Base-by-base conservation (phyloP, 2,113 vertebrate species). In the Nettapus auritus region DNA sequence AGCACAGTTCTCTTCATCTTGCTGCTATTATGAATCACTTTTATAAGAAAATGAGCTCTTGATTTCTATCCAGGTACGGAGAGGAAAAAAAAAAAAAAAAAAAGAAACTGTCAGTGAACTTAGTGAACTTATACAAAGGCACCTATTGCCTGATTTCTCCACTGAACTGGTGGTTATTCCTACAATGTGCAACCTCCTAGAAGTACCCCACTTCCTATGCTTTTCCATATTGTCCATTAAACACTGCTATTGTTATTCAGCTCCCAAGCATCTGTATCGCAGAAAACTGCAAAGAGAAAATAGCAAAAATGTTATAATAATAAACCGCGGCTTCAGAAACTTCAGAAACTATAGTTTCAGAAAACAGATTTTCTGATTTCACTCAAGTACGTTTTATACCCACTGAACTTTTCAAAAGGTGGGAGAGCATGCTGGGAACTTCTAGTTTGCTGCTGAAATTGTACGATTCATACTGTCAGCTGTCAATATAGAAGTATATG, bases 31-130 rank as follows among this genome's bases (percentile, higher is more conserved):
- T 90, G 84, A 92, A 90, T 94, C 69, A 77, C 68, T 95, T 92
- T 63, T 91, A 88, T 87, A 80, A 69, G 80, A 85, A 96, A 96
- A 97, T 92, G 79, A 94, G 70, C 67, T 82, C 84, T 83, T 76
- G 75, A 91, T 84, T 79, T 79, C 63, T 70, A 33, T 82, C 52
- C 73, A 66, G 62, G 55, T 55, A 64, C 50, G n/a, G n/a, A 87
- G 17, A 74, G 10, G 48, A 25, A 48, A 44, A 82, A 33, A 62
- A 81, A 23, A 19, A 3, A 34, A 62, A 53, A 44, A 69, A 46
- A 46, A 34, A 7, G 3, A 4, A n/a, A 40, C 34, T 79, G 9
- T 67, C 80, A 55, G 50, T 48, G 66, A 20, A 59, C 31, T 29
- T 59, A 20, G n/a, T n/a, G n/a, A n/a, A 40, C 40, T 4, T 40